These are phyloP conservation scores for Otus scops DNA, from an alignment of 2,797 vertebrate species.

Conservation along the genomic window DNA sequence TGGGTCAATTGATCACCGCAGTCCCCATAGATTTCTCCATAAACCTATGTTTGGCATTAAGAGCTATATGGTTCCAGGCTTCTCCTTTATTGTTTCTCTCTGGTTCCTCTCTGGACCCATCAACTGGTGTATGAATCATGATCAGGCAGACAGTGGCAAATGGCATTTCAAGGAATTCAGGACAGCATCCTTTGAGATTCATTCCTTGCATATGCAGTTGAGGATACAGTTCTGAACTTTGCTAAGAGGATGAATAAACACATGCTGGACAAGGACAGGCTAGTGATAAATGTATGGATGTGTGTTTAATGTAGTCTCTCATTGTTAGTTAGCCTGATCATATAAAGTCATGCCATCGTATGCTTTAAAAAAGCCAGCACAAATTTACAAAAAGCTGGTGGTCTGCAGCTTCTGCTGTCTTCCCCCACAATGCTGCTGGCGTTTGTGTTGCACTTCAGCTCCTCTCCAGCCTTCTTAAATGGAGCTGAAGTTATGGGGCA, in stretches of 20 bases:
- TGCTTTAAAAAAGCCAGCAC: background rate
- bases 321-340: background rate
- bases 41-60: background rate
- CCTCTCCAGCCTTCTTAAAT: background rate
- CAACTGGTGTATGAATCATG: background rate
- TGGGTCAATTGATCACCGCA: background rate
- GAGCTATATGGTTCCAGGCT: background rate
- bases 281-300: background rate
- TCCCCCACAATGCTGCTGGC: background rate
- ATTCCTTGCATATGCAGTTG: background rate
- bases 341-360: fast-evolving
- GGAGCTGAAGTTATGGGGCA: background rate
- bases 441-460: background rate
- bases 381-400: background rate
- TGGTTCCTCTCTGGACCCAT: background rate
- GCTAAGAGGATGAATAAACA: background rate
- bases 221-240: background rate
- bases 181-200: background rate
- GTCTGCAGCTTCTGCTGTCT: background rate
- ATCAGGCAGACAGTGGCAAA: background rate
- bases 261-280: background rate
- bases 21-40: background rate
- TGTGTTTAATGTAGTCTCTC: background rate
- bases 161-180: background rate
- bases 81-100: background rate